A percentile compares a stretch with the other conserved stretches of the same genome.
Evolutionary conservation across 2,888 invertebrate species (phyloP).

Genomic region (Deilephila porcellus): DNA sequence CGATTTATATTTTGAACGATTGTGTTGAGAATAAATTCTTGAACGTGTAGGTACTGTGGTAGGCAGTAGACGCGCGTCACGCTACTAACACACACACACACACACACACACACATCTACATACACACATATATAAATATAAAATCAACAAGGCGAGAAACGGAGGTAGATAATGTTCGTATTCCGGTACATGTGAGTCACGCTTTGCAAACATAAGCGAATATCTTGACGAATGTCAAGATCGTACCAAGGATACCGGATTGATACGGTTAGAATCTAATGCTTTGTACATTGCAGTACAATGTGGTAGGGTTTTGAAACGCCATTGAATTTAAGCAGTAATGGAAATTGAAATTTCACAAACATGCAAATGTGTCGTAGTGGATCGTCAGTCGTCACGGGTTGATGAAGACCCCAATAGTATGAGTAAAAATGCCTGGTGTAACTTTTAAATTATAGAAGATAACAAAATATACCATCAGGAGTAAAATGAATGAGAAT

Average conservation of each 20-base stretch:
- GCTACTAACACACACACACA: slow-evolving; percentile 18
- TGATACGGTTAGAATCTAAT: neutral
- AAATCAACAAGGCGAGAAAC: slow-evolving; percentile 27
- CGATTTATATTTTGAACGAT: slow-evolving; percentile 27
- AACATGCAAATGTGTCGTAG: neutral
- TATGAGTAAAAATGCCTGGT: neutral
- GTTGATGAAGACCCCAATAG: neutral
- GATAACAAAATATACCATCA: no score
- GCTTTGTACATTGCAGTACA: neutral
- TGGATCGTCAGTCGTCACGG: slow-evolving; percentile 5
- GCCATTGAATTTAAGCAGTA: neutral
- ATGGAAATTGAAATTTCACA: neutral
- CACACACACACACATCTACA: slow-evolving; percentile 10
- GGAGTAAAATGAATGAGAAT: no score
- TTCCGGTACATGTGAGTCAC: slow-evolving; percentile 61
- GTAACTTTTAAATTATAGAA: no score
- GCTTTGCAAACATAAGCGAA: slow-evolving; percentile 39
- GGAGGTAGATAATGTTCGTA: slow-evolving; percentile 46
- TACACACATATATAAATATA: slow-evolving; percentile 20
- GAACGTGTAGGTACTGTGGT: slow-evolving; percentile 8
- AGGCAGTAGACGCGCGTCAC: slow-evolving; percentile 18
- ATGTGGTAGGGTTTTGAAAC: neutral
- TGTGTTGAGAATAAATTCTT: slow-evolving; percentile 34
- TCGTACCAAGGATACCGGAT: slow-evolving; percentile 46
- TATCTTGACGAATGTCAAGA: slow-evolving; percentile 64